Percentiles rank a stretch among this genome's conserved stretches.
Evolutionary conservation across 2,888 invertebrate species (phyloP).

Genomic region (Rotaria sp.): DNA sequence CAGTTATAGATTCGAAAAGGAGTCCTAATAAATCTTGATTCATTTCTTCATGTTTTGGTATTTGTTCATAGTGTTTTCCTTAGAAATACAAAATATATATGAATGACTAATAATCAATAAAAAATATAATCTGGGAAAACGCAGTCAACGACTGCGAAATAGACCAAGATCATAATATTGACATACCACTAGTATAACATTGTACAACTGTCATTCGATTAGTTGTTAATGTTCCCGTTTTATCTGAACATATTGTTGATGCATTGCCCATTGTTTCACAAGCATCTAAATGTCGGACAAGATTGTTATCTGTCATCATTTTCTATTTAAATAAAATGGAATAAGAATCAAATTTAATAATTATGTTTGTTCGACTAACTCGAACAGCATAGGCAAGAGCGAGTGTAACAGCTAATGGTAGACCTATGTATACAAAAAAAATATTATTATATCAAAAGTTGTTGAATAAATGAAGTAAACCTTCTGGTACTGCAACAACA

Average conservation of each 20-base stretch:
- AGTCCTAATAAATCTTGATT: neutral
- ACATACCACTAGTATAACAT: slow-evolving; percentile 77
- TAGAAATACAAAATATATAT: neutral
- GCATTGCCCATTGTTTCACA: slow-evolving; percentile 99
- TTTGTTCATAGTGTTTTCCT: neutral
- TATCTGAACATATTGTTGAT: slow-evolving; percentile 97
- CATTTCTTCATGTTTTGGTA: slow-evolving; percentile 19
- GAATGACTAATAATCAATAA: too few relatives aligned
- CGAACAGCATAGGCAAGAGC: slow-evolving; percentile 91
- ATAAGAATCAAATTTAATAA: neutral
- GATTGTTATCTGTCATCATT: slow-evolving; percentile 99
- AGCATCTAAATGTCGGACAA: slow-evolving; percentile 98
- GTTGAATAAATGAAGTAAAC: neutral
- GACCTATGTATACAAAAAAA: slow-evolving; percentile 74
- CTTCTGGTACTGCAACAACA: slow-evolving; percentile 38
- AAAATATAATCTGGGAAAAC: too few relatives aligned
- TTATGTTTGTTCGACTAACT: neutral
- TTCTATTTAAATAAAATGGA: slow-evolving; percentile 59
- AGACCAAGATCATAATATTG: neutral
- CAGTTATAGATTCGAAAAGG: slow-evolving; percentile 56
- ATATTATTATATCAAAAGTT: neutral
- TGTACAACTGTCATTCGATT: slow-evolving; percentile 91
- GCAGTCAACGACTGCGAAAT: neutral
- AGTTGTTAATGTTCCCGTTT: slow-evolving; percentile 96
- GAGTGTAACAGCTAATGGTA: slow-evolving; percentile 93